A percentile compares a stretch with the other conserved stretches of the same genome.
phyloP scores from a whole-genome alignment of 2,888 invertebrate genomes.

The Sminthurides aquaticus region DNA sequence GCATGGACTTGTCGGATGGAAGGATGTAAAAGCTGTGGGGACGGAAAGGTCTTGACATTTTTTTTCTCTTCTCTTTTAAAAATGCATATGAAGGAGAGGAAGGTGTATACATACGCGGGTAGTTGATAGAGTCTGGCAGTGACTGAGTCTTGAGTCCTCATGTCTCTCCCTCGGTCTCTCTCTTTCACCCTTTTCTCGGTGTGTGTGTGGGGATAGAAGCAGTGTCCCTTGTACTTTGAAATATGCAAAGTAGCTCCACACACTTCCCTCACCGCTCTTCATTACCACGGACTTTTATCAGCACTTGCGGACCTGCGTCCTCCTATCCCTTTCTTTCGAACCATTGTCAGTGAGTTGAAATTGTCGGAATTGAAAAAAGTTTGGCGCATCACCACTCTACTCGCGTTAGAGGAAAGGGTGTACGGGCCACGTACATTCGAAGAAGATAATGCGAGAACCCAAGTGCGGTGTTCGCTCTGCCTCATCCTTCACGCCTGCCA shows the following conservation, averaged over 20 bases:
- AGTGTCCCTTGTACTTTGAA: background rate
- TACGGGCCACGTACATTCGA: no score
- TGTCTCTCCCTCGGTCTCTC: background rate
- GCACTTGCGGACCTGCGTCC: background rate
- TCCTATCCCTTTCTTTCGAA: no score
- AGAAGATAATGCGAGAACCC: background rate
- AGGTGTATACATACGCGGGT: background rate
- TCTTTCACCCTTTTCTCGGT: background rate
- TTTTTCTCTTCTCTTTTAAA: constrained; percentile 10
- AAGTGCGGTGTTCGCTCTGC: background rate
- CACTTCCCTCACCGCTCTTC: background rate
- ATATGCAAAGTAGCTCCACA: background rate
- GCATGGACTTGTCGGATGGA: constrained; percentile 5
- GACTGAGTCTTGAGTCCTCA: background rate
- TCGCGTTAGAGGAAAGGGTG: no score
- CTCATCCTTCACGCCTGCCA: background rate
- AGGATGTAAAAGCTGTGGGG: constrained; percentile 21
- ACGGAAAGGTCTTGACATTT: constrained; percentile 20
- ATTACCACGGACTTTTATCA: background rate
- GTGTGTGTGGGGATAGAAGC: no score
- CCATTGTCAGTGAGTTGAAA: no score
- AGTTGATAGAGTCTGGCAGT: background rate
- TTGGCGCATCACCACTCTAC: no score
- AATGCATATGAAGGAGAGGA: background rate
- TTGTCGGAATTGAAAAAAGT: no score